Conservation (phyloP, 2,113 vertebrate genomes). For the Dromiciops gliroides region DNA sequence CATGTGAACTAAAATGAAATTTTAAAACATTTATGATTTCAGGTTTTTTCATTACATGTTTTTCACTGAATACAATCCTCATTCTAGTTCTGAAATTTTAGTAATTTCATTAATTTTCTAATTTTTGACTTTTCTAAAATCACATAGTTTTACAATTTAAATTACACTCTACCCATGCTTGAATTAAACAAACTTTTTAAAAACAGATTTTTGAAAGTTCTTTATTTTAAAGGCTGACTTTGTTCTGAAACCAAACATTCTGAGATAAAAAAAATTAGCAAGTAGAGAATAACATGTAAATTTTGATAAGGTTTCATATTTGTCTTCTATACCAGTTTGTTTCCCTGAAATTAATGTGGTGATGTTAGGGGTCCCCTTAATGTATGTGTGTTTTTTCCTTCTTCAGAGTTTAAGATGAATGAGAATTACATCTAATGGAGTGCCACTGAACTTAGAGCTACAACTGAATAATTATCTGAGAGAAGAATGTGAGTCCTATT, state of each 20-base stretch:
- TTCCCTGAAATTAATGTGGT: slow-evolving; percentile 47
- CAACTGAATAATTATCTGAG: slow-evolving; percentile 51
- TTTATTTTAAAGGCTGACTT: slow-evolving; percentile 63
- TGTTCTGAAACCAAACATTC: slow-evolving; percentile 65
- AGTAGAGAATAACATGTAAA: slow-evolving; percentile 35
- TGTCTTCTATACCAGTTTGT: slow-evolving; percentile 7
- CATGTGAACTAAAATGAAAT: slow-evolving; percentile 34
- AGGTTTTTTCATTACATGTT: slow-evolving; percentile 39
- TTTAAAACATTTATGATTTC: slow-evolving; percentile 23
- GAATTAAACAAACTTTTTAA: slow-evolving; percentile 49
- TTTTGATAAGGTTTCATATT: slow-evolving; percentile 47
- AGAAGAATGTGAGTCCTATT: slow-evolving; percentile 63
- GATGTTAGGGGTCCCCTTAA: not conserved
- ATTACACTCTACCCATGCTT: slow-evolving; percentile 38
- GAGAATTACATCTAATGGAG: slow-evolving; percentile 50
- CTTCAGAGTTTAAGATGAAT: slow-evolving; percentile 57
- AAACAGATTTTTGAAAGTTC: slow-evolving; percentile 51
- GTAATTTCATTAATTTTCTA: slow-evolving; percentile 33
- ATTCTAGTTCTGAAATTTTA: slow-evolving; percentile 36
- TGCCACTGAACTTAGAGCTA: slow-evolving; percentile 32
- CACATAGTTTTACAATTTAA: slow-evolving; percentile 47
- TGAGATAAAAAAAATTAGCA: slow-evolving; percentile 45
- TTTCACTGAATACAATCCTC: slow-evolving; percentile 38
- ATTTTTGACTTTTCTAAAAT: slow-evolving; percentile 8
- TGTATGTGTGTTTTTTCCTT: slow-evolving; percentile 31